A percentile compares a stretch with the other conserved stretches of the same genome.
Evolutionary conservation across 2,113 vertebrate species (phyloP).

Genomic region (Clarias macrocephalus): DNA sequence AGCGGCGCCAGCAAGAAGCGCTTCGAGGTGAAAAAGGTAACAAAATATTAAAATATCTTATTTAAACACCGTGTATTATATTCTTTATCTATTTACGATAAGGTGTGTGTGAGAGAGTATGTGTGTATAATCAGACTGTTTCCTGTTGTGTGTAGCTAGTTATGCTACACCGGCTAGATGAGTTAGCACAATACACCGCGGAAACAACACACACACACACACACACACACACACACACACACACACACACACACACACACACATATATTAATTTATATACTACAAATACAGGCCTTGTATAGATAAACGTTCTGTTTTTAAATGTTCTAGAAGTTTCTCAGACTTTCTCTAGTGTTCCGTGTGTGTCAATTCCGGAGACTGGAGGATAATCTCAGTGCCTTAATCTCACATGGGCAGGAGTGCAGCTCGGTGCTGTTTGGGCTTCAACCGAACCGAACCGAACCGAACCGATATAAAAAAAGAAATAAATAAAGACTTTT

Average conservation of each 20-base stretch:
- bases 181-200: not conserved
- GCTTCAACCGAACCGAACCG: too few relatives aligned
- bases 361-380: too few relatives aligned
- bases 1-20: constrained; percentile 93
- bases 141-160: not conserved
- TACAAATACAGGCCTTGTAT: too few relatives aligned
- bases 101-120: not conserved
- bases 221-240: too few relatives aligned
- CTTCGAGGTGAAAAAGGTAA: constrained; percentile 98
- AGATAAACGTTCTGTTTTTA: not conserved
- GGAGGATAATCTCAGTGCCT: not conserved
- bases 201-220: too few relatives aligned
- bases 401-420: not conserved
- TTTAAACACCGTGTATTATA: not conserved
- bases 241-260: too few relatives aligned
- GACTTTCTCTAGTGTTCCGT: too few relatives aligned
- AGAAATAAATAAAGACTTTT: too few relatives aligned
- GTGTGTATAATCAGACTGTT: not conserved
- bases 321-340: not conserved
- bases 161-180: not conserved
- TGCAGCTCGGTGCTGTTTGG: too few relatives aligned
- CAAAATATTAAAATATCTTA: not conserved
- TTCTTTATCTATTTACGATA: not conserved
- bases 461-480: too few relatives aligned
- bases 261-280: too few relatives aligned